Evolutionary conservation across 2,888 invertebrate species (phyloP).

Genomic region (Platypus cylindrus): DNA sequence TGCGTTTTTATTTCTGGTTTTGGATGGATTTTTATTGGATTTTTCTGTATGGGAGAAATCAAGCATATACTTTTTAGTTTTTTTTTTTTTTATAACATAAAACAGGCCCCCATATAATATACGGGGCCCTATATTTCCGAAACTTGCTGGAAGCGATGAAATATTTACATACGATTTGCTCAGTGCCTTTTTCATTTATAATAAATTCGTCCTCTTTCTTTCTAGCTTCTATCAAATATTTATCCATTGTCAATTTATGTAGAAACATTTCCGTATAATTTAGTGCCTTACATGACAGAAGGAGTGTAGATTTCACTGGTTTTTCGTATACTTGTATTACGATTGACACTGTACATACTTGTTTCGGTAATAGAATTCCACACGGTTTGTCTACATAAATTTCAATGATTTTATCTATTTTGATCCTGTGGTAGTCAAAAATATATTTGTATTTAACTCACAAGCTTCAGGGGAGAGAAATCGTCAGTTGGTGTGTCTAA

Average conservation of each 20-base stretch:
- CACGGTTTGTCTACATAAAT: slow-evolving; percentile 11
- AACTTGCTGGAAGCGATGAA: not conserved
- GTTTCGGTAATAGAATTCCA: slow-evolving; percentile 31
- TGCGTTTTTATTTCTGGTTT: slow-evolving; percentile 25
- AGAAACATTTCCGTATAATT: slow-evolving; percentile 29
- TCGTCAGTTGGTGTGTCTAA: not conserved
- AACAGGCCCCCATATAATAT: not conserved
- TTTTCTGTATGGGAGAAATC: slow-evolving; percentile 24
- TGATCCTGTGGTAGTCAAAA: slow-evolving; percentile 14
- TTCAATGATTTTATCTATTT: slow-evolving; percentile 16
- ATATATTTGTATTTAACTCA: not conserved
- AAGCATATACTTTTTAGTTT: not conserved
- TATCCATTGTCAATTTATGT: slow-evolving; percentile 27
- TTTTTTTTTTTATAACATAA: not conserved
- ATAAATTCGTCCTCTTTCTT: slow-evolving; percentile 30
- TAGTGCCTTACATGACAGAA: slow-evolving; percentile 31
- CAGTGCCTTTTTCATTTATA: slow-evolving; percentile 26
- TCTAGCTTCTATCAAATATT: slow-evolving; percentile 16
- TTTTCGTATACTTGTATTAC: slow-evolving; percentile 26
- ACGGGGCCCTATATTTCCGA: not conserved
- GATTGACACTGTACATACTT: slow-evolving; percentile 29
- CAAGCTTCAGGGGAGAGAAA: not conserved
- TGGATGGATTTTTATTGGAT: slow-evolving; percentile 22
- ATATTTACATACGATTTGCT: not conserved
- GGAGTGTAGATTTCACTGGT: slow-evolving; percentile 25